Evolutionary conservation across 2,797 vertebrate genomes (phyloP), one percentile per base, ranked within the genome.

Genomic region (Anguilla pacifica): DNA sequence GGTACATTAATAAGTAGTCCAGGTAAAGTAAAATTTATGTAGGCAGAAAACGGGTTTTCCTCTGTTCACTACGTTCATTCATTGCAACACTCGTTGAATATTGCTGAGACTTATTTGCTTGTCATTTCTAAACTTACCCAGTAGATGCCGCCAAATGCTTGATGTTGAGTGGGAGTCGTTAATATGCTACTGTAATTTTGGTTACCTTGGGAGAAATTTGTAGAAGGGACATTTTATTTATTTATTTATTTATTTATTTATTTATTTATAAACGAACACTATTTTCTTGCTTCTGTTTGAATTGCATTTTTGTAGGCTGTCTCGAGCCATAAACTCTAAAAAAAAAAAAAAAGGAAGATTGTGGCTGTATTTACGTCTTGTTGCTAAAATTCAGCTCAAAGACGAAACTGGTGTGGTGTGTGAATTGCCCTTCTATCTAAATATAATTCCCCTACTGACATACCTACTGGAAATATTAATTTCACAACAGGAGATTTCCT

Each of bases 61-160:
- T 7, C 5, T 79, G 10, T 79, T 79, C 31, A 4, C 13, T 17
- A 61, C 11, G 0, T 3, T 61, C 13, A 46, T 46, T 43, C 39
- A 43, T 3, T 43, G n/a, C 39, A 25, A 22, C 43, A 10, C n/a
- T 49, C 19, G 9, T 82, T 22, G 19, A 51, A 25, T 25, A 79
- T 43, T 19, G 35, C 19, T 46, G 19, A 9, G 6, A 51, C 11
- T 43, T 82, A 49, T 7, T 43, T 49, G 64, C 19, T 49, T 25
- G 46, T 22, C 2, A 43, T 43, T 17, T 17, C 17, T 51, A 49
- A 25, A 10, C 0, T 49, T n/a, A 7, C 11, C 82, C 82, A 84
- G 51, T 84, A 57, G 82, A n/a, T 84, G 82, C n/a, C 51, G 82
- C 53, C 9, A 84, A 13, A 84, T 57, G 13, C 19, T 84, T 17